A percentile compares a stretch with the other conserved stretches of the same genome.
Evolutionary conservation across 2,888 invertebrate species (phyloP).

Genomic region (Deilephila porcellus): DNA sequence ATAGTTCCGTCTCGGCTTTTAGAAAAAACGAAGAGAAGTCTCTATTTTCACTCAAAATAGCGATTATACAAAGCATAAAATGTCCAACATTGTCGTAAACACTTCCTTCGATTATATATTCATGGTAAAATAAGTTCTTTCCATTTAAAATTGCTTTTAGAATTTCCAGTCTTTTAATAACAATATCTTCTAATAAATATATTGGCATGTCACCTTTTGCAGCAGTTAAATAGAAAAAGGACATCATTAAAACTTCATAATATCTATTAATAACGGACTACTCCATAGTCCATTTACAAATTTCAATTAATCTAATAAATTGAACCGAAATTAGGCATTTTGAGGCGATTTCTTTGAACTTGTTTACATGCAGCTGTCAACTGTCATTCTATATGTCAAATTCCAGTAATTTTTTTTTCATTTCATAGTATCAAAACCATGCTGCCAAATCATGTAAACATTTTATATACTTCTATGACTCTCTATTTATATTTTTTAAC

Average conservation of each 20-base stretch:
- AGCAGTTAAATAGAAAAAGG: slow-evolving; percentile 85
- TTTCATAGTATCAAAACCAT: no score
- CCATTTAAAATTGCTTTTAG: slow-evolving; percentile 67
- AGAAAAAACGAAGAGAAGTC: slow-evolving; percentile 65
- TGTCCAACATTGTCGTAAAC: slow-evolving; percentile 85
- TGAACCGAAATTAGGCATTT: no score
- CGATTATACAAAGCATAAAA: slow-evolving; percentile 79
- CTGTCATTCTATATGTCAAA: no score
- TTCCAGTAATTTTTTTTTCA: no score
- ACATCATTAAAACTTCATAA: slow-evolving; percentile 53
- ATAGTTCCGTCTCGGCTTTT: slow-evolving; percentile 66
- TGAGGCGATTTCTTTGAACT: no score
- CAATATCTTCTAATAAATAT: slow-evolving; percentile 82
- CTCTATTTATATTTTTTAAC: no score
- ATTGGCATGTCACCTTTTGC: slow-evolving; percentile 82
- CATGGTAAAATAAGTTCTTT: slow-evolving; percentile 67
- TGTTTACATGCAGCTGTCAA: no score
- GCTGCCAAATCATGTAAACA: no score
- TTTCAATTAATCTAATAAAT: no score
- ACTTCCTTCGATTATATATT: slow-evolving; percentile 85
- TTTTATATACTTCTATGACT: no score
- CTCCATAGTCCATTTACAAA: no score
- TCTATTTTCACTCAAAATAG: slow-evolving; percentile 59
- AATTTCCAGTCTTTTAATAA: slow-evolving; percentile 79
- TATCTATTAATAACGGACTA: not conserved